Percentiles rank a stretch among this genome's conserved stretches.
phyloP scores from a whole-genome alignment of 1,140 invertebrate genomes.

The Monomorium pharaonis region DNA sequence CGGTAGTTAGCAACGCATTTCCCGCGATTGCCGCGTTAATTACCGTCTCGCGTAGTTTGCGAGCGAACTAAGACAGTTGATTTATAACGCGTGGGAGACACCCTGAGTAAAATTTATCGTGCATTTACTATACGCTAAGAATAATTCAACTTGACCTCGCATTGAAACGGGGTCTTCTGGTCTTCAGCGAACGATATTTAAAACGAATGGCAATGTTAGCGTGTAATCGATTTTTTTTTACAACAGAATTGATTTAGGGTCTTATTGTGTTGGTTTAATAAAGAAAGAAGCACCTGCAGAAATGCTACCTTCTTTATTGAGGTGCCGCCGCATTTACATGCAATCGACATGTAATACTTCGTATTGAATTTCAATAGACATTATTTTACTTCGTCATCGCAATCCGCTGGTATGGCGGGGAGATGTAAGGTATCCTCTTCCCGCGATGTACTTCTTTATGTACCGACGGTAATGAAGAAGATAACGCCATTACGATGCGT shows the following conservation, averaged over 20 bases:
- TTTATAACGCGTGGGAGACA: slow-evolving; percentile 33
- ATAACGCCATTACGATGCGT: slow-evolving; percentile 55
- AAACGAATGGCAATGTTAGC: neutral
- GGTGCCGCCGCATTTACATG: neutral
- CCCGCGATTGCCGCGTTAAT: neutral
- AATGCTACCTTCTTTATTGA: neutral
- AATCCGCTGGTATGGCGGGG: slow-evolving; percentile 24
- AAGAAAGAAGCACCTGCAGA: too few species aligned
- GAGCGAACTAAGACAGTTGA: slow-evolving; percentile 27
- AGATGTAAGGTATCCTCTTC: neutral
- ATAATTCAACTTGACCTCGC: slow-evolving; percentile 24
- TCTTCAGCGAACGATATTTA: neutral
- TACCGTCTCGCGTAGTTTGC: slow-evolving; percentile 24
- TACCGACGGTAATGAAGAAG: slow-evolving; percentile 57
- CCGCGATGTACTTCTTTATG: slow-evolving; percentile 7
- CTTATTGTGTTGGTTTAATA: too few species aligned
- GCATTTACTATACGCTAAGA: neutral
- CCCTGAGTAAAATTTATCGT: slow-evolving; percentile 8
- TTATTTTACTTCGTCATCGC: neutral
- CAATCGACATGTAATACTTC: neutral
- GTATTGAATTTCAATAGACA: slow-evolving; percentile 29
- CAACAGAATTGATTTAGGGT: too few species aligned
- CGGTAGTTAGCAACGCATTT: slow-evolving; percentile 18
- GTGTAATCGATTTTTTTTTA: too few species aligned
- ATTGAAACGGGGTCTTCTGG: neutral